phyloP scores from a whole-genome alignment of 2,888 invertebrate species.

The Sinohyriopsis cumingii region DNA sequence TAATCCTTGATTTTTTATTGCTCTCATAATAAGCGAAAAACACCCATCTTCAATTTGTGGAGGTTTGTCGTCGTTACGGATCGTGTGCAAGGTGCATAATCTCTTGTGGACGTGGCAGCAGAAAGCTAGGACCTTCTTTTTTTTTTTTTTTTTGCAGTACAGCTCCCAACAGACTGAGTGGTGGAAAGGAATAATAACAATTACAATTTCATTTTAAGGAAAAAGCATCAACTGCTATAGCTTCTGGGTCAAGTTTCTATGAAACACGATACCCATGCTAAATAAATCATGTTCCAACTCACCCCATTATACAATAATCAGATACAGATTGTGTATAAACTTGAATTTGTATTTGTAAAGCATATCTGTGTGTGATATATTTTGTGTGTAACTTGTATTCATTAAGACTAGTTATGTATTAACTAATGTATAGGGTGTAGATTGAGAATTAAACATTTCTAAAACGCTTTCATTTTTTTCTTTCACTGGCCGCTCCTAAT shows the following conservation, averaged over 20 bases:
- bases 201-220: background rate
- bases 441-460: no score
- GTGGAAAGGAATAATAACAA: background rate
- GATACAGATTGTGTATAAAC: no score
- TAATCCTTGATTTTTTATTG: slow-evolving; percentile 8
- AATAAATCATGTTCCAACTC: no score
- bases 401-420: no score
- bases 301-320: no score
- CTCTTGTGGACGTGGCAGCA: background rate
- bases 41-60: slow-evolving; percentile 8
- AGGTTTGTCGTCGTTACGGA: slow-evolving; percentile 1
- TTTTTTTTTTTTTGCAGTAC: background rate
- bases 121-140: background rate
- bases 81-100: background rate
- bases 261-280: background rate
- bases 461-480: no score
- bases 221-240: slow-evolving; percentile 1
- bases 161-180: background rate
- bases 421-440: no score
- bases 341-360: no score
- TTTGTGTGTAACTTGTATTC: no score
- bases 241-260: background rate
- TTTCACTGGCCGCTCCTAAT: no score
- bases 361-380: no score
- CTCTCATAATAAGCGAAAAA: slow-evolving; percentile 12